A percentile compares a stretch with the other conserved stretches of the same genome.
Evolutionary conservation across 2,113 vertebrate genomes (phyloP).

Genomic region (Ondatra zibethicus): DNA sequence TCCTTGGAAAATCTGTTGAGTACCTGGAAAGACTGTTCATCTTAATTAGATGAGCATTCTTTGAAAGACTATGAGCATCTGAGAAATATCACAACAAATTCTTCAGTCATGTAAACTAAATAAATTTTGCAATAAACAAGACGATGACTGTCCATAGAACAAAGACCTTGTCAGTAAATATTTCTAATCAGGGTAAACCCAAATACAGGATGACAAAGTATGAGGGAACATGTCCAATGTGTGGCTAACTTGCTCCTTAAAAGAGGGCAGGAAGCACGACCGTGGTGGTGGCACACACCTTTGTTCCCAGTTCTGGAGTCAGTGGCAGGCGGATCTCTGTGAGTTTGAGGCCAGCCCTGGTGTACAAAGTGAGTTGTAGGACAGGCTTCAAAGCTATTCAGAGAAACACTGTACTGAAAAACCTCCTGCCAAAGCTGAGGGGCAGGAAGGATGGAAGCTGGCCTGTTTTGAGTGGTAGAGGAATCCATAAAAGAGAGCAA

Average conservation of each 20-base stretch:
- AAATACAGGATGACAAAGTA: background rate
- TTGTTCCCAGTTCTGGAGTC: background rate
- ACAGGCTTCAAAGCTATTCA: background rate
- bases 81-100: background rate
- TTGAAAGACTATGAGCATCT: background rate
- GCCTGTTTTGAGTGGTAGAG: background rate
- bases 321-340: background rate
- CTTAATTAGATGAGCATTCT: background rate
- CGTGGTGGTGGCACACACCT: background rate
- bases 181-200: background rate
- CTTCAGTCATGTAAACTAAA: background rate
- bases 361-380: background rate
- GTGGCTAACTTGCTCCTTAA: background rate
- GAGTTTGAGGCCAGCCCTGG: background rate
- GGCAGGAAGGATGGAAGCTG: background rate
- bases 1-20: background rate
- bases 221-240: background rate
- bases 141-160: background rate
- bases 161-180: background rate
- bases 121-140: background rate
- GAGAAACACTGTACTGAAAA: background rate
- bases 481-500: background rate
- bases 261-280: background rate
- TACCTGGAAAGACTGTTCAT: background rate
- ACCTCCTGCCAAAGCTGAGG: background rate